Base-by-base conservation (phyloP, 2,797 vertebrate species). In the Moxostoma hubbsi region DNA sequence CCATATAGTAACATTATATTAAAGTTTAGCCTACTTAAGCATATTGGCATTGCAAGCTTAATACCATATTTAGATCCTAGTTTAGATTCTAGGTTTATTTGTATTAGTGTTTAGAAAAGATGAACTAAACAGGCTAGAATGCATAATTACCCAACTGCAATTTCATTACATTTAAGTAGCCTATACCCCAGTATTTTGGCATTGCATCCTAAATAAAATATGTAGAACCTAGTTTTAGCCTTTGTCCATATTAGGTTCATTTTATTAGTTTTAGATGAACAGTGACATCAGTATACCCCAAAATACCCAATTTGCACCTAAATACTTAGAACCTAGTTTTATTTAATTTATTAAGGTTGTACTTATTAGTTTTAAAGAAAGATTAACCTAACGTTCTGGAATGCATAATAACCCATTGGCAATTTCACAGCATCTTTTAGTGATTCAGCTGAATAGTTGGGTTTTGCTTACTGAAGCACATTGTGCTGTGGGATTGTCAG, bases 401-500 rank as follows among this genome's bases (percentile, higher is more conserved):
- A 69, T 61, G 57, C 47, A 70, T 54, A 51, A 68, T 69, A 69
- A 46, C 49, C 9, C 57, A 46, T 36, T 64, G 24, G 5, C 58
- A 63, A 58, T 58, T 50, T 51, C 67, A 68, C 36, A 50, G 81
- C 62, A 71, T 65, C 13, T 63, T 75, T 79, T 74, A 69, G 61
- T 59, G 67, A 78, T 73, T 18, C 53, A 66, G 59, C 77, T 85
- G 73, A 84, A 81, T 72, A 53, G 82, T 82, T 79, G 79, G 77
- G 80, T 69, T 83, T 75, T 82, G 82, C 79, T 55, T 59, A 70
- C 73, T 75, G 66, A 78, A 70, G 47, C 53, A 72, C 82, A 83
- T 83, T 80, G 81, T 85, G 64, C 59, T 66, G 16, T 49, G 57
- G 74, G 73, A 73, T 57, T 82, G 79, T 85, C 82, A 79, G 82